These are phyloP conservation scores for Pyrochroa serraticornis DNA, from an alignment of 2,888 invertebrate genomes.

Conservation along the genomic window DNA sequence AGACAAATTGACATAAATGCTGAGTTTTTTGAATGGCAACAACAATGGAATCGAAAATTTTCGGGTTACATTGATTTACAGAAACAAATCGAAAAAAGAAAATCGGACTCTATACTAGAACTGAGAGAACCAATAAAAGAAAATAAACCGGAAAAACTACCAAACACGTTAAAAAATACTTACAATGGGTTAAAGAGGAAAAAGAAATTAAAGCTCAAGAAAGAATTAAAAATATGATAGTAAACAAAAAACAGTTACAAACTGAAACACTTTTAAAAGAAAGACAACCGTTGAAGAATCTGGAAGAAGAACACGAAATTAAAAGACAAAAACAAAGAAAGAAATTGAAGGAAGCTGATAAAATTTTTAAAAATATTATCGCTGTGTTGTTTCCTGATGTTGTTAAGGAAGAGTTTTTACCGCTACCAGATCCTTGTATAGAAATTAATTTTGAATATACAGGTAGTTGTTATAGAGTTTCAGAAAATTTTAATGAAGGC, in stretches of 20 bases:
- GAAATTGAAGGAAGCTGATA: slow-evolving; percentile 64
- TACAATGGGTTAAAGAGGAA: slow-evolving; percentile 59
- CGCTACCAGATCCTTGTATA: slow-evolving; percentile 54
- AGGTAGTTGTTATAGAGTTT: slow-evolving; percentile 43
- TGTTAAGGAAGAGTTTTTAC: slow-evolving; percentile 59
- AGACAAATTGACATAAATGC: slow-evolving; percentile 63
- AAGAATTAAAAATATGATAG: slow-evolving; percentile 68
- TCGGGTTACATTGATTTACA: slow-evolving; percentile 51
- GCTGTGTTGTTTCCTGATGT: slow-evolving; percentile 67
- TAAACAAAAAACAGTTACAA: slow-evolving; percentile 68
- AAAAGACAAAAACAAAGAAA: slow-evolving; percentile 63
- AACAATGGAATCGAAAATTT: slow-evolving; percentile 62
- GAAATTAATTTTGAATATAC: background rate
- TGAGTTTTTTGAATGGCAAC: slow-evolving; percentile 66
- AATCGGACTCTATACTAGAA: slow-evolving; percentile 57
- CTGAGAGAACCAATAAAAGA: slow-evolving; percentile 31
- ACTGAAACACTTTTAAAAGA: slow-evolving; percentile 65
- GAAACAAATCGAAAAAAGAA: slow-evolving; percentile 59
- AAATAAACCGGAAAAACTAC: slow-evolving; percentile 30
- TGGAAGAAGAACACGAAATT: slow-evolving; percentile 64
- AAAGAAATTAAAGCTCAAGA: slow-evolving; percentile 70
- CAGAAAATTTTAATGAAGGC: slow-evolving; percentile 51
- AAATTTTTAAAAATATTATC: slow-evolving; percentile 71
- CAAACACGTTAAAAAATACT: too few species aligned
- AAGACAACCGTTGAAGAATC: slow-evolving; percentile 65